Base-by-base conservation (phyloP, 1,140 invertebrate species). In the Brachionus asplanchnoidis region DNA sequence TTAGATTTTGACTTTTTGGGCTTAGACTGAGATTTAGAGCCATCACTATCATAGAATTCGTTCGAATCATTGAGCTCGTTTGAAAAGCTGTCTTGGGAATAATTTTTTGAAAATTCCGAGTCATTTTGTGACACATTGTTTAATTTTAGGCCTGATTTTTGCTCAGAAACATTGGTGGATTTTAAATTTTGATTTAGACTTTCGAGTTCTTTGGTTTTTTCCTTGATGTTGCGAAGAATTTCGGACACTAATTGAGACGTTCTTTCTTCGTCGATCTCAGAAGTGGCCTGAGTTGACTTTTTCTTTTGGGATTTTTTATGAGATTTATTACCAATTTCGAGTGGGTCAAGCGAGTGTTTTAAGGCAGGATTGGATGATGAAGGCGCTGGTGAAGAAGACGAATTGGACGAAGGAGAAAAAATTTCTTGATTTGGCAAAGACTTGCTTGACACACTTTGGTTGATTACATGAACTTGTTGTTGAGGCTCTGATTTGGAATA, bases 121-220 rank as follows among this genome's bases (percentile, higher is more conserved):
- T 60, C 53, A 26, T 23, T 80, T 26, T 60, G 65, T 9, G 36
- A 42, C 11, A 60, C n/a, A 36, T 77, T 77, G 20, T 60, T 82
- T 20, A 65, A 26, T 68, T 77, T 77, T 44, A 50, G 26, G 7
- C 14, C n/a, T 5, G 20, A 36, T 14, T 82, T 82, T 65, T 9
- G 65, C 6, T 65, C 50, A 5, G 23, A n/a, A 0, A 42, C 2
- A 23, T 40, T 75, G 17, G 79, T 82, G 7, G 53, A 68, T 68
- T 82, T 82, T 50, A 82, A 50, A 82, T 82, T 65, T 68, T 82
- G 79, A 44, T 82, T 82, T 44, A 82, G 44, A 28, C 50, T 60
- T 20, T 82, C 79, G 4, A 82, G 28, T 26, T 82, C 79, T 82
- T 82, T 82, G 53, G 79, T 82, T 12, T 82, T 82, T 68, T 82